A percentile compares a stretch with the other conserved stretches of the same genome.
Conservation (phyloP, 2,113 vertebrate genomes). For the Aramus guarauna region DNA sequence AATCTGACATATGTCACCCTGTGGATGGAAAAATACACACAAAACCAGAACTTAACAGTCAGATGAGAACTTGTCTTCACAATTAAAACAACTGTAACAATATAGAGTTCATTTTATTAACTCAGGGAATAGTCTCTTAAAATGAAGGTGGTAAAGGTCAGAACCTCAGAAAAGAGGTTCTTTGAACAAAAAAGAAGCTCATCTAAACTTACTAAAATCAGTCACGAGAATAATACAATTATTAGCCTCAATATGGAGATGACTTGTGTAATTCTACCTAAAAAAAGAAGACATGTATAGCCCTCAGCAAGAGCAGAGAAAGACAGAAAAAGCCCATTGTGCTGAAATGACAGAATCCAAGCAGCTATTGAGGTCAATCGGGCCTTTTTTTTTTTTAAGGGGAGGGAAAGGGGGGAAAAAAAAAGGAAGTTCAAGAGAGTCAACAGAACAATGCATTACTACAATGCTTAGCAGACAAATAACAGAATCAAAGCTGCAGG, state of each 20-base stretch:
- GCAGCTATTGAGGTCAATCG: background rate
- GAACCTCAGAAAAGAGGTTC: background rate
- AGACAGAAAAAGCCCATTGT: conserved; percentile 11
- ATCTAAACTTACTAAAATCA: background rate
- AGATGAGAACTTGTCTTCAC: background rate
- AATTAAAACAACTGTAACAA: background rate
- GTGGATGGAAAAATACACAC: conserved; percentile 7
- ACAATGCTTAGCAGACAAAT: background rate
- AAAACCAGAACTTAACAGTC: background rate
- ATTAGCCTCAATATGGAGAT: background rate
- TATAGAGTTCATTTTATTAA: background rate
- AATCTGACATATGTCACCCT: background rate
- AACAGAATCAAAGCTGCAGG: conserved; percentile 13
- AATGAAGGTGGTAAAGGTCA: background rate
- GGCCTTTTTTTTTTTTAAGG: background rate
- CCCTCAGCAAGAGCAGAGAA: background rate
- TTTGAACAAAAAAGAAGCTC: background rate
- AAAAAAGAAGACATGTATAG: background rate
- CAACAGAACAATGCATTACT: conserved; percentile 29
- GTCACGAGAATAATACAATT: background rate
- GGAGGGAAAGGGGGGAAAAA: background rate
- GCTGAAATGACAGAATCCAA: background rate
- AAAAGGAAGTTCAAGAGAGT: conserved; percentile 38
- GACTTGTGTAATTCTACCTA: background rate
- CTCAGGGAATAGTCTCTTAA: background rate